Evolutionary conservation across 37 sponge, comb jelly and placozoan species (phyloP).

Genomic region (Geodia barretti): DNA sequence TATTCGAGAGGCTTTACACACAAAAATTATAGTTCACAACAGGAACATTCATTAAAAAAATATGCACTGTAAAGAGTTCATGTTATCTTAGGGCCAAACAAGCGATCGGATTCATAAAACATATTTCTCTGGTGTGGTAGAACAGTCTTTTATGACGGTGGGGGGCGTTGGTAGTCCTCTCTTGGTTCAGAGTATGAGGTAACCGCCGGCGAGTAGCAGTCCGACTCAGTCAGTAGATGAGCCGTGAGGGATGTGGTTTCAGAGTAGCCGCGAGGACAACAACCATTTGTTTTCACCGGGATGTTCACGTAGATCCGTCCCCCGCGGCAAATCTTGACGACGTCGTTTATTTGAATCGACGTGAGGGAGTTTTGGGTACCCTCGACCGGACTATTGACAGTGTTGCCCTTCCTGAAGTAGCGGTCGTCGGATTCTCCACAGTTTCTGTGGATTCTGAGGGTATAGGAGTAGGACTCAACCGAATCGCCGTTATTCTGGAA

Average conservation of each 20-base stretch:
- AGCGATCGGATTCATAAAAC: too few species aligned
- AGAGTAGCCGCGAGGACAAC: slow-evolving; percentile 18
- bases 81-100: too few species aligned
- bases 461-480: neutral
- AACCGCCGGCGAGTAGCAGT: slow-evolving; percentile 6
- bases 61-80: too few species aligned
- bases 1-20: too few species aligned
- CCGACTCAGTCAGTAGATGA: neutral
- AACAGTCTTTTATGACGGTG: too few species aligned
- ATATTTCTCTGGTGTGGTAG: too few species aligned
- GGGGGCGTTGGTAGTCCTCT: neutral
- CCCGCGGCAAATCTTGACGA: slow-evolving; percentile 35
- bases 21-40: too few species aligned
- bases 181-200: neutral
- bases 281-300: neutral
- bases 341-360: slow-evolving; percentile 9
- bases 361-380: neutral
- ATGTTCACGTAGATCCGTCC: slow-evolving; percentile 16
- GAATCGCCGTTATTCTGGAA: slow-evolving; percentile 7
- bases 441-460: slow-evolving; percentile 7
- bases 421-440: neutral
- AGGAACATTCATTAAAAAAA: too few species aligned
- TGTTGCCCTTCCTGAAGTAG: neutral
- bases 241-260: neutral
- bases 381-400: neutral